Percentiles rank a stretch among this genome's conserved stretches.
phyloP scores from a whole-genome alignment of 2,797 vertebrate species.

The Tangara arthus region DNA sequence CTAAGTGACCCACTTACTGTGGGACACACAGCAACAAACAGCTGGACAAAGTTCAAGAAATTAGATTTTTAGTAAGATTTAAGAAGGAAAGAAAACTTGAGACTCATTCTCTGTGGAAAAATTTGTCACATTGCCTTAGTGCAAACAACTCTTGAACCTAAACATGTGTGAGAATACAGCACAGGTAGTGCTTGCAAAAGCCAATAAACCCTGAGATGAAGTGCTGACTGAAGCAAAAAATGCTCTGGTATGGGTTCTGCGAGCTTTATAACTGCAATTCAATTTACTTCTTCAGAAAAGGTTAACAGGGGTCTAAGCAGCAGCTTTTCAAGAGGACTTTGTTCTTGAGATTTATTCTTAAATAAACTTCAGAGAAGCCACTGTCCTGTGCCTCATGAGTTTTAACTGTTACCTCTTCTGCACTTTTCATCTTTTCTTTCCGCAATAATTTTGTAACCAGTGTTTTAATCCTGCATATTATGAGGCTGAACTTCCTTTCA shows the following conservation, averaged over 20 bases:
- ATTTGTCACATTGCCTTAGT: background rate
- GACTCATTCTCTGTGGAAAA: background rate
- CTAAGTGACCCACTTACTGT: background rate
- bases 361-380: slow-evolving; percentile 5
- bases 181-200: background rate
- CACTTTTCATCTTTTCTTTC: background rate
- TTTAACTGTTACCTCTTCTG: background rate
- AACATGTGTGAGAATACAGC: background rate
- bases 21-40: background rate
- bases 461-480: background rate
- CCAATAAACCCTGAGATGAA: background rate
- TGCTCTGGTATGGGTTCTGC: background rate
- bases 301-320: slow-evolving; percentile 4
- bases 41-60: background rate
- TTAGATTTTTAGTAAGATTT: background rate
- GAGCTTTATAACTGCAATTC: slow-evolving; percentile 28
- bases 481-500: background rate
- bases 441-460: background rate
- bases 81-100: background rate
- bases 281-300: slow-evolving; percentile 17
- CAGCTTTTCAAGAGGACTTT: background rate
- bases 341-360: slow-evolving; percentile 17
- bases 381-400: background rate
- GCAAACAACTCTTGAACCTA: background rate
- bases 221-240: background rate